A percentile compares a stretch with the other conserved stretches of the same genome.
phyloP scores from a whole-genome alignment of 1,140 invertebrate species.

The Dysdera silvatica region DNA sequence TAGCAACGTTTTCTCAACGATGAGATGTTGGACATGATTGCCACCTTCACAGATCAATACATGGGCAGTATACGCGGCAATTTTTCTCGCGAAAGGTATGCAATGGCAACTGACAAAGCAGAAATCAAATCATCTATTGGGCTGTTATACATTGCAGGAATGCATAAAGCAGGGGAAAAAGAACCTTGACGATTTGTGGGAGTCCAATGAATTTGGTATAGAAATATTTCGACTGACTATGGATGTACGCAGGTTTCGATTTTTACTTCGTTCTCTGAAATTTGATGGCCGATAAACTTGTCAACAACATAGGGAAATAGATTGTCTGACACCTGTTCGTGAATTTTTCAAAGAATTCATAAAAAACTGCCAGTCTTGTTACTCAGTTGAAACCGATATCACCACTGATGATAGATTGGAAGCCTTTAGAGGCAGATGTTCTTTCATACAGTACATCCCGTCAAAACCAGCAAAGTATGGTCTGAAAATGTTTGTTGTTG shows the following conservation, averaged over 20 bases:
- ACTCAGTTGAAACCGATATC: slow-evolving; percentile 2
- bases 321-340: slow-evolving; percentile 27
- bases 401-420: slow-evolving; percentile 3
- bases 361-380: slow-evolving; percentile 19
- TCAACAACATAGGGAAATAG: background rate
- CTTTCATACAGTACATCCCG: slow-evolving; percentile 29
- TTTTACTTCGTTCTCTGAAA: background rate
- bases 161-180: too few species aligned
- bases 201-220: background rate
- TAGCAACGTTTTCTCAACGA: too few species aligned
- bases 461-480: slow-evolving; percentile 34
- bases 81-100: too few species aligned
- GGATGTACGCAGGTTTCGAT: slow-evolving; percentile 4
- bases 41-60: too few species aligned
- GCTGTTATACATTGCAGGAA: too few species aligned
- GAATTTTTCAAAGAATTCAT: slow-evolving; percentile 29
- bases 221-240: too few species aligned
- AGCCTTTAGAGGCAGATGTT: slow-evolving; percentile 29
- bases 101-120: too few species aligned
- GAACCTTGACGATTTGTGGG: background rate
- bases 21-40: too few species aligned
- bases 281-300: background rate
- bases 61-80: too few species aligned
- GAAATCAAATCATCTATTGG: too few species aligned
- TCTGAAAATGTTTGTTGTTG: slow-evolving; percentile 30